Conservation (phyloP, 2,888 invertebrate genomes). For the Zaprionus bogoriensis region DNA sequence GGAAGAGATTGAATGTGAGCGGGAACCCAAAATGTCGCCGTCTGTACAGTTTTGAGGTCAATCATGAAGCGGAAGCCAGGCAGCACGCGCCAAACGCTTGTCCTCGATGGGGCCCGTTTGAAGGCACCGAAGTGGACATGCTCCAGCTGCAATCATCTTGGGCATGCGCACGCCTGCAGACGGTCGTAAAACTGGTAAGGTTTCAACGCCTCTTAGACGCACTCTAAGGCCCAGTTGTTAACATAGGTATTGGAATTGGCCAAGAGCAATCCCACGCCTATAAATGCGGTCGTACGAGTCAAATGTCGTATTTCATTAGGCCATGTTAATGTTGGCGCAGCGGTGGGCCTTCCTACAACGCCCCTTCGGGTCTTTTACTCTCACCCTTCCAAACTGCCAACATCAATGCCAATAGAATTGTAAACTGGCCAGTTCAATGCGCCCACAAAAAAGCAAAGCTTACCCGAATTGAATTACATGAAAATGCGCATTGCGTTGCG, state of each 20-base stretch:
- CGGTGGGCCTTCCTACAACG: conserved; percentile 39
- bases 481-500: conserved; percentile 72
- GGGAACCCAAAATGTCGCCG: conserved; percentile 39
- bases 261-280: conserved; percentile 73
- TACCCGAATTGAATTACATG: conserved; percentile 71
- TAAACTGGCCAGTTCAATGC: conserved; percentile 57
- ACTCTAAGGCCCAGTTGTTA: conserved; percentile 31
- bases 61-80: conserved; percentile 57
- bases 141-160: neutral
- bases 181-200: conserved; percentile 33
- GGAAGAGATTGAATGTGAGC: neutral
- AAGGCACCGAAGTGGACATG: conserved; percentile 24
- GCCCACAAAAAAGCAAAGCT: conserved; percentile 44
- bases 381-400: conserved; percentile 7
- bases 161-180: neutral
- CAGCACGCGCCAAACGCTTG: conserved; percentile 56
- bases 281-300: conserved; percentile 70
- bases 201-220: conserved; percentile 33
- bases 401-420: conserved; percentile 66
- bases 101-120: conserved; percentile 34
- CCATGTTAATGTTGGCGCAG: conserved; percentile 65
- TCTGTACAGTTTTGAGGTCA: conserved; percentile 38
- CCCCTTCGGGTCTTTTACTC: conserved; percentile 1
- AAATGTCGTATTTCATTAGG: conserved; percentile 75
- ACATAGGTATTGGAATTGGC: conserved; percentile 30